Percentiles rank a stretch among this genome's conserved stretches.
Conservation (phyloP, 2,888 invertebrate genomes). For the Meloe dianella region DNA sequence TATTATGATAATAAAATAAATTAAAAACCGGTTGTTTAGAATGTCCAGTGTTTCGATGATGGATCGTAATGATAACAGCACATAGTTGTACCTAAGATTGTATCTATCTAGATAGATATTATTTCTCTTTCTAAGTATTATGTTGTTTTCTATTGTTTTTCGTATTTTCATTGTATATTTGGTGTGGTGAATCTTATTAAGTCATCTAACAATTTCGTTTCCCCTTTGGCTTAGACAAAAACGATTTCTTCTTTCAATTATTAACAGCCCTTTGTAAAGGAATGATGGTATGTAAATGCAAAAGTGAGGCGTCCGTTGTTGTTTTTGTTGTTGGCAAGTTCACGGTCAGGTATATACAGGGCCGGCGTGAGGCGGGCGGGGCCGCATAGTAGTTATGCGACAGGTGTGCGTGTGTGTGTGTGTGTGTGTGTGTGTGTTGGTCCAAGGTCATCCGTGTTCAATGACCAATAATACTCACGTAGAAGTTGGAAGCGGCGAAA, state of each 20-base stretch:
- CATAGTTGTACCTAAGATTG: not conserved
- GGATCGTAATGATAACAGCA: slow-evolving; percentile 1
- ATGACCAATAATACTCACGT: slow-evolving; percentile 71
- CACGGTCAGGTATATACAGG: slow-evolving; percentile 50
- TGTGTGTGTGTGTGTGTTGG: slow-evolving; percentile 13
- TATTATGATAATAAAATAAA: not conserved
- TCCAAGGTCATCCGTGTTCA: slow-evolving; percentile 53
- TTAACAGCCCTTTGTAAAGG: slow-evolving; percentile 39
- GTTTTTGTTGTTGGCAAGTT: slow-evolving; percentile 47
- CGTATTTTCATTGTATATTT: not conserved
- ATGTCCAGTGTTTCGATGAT: slow-evolving; percentile 5
- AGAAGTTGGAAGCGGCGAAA: slow-evolving; percentile 84
- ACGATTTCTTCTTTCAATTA: slow-evolving; percentile 27
- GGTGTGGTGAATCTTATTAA: not conserved
- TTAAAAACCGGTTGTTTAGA: not conserved
- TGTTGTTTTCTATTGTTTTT: not conserved
- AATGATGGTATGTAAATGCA: slow-evolving; percentile 46
- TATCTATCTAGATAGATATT: too few species aligned
- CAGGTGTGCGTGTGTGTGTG: slow-evolving; percentile 35
- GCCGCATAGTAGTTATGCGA: slow-evolving; percentile 19
- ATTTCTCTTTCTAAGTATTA: too few species aligned
- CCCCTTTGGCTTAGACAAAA: not conserved
- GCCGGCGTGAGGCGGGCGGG: slow-evolving; percentile 43
- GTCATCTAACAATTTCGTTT: not conserved
- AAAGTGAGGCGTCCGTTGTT: slow-evolving; percentile 39